These are phyloP conservation scores for Mellilla xanthometata DNA, from an alignment of 2,888 invertebrate species.

Conservation along the genomic window DNA sequence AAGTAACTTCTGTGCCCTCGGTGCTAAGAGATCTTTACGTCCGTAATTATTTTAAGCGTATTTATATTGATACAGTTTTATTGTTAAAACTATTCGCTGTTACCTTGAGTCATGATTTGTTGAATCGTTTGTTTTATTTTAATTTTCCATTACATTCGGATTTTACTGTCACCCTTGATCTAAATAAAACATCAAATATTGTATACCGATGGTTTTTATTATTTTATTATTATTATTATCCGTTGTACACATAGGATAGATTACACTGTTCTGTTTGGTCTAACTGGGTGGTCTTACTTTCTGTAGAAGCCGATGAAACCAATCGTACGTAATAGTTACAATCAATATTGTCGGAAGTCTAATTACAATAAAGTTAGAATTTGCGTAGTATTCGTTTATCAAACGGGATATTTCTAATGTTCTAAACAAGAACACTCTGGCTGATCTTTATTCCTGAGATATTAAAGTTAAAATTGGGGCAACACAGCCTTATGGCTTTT, in stretches of 20 bases:
- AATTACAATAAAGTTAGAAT: too few relatives aligned
- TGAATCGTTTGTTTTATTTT: slow-evolving; percentile 79
- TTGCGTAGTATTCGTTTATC: too few relatives aligned
- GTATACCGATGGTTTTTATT: slow-evolving; percentile 69
- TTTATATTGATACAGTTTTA: slow-evolving; percentile 76
- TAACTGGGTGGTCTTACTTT: too few relatives aligned
- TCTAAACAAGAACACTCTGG: too few relatives aligned
- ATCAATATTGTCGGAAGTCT: too few relatives aligned
- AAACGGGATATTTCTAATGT: too few relatives aligned
- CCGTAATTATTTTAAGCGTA: slow-evolving; percentile 64
- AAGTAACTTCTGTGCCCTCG: slow-evolving; percentile 5
- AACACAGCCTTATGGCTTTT: too few relatives aligned
- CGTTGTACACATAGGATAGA: slow-evolving; percentile 5
- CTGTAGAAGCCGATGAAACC: too few relatives aligned
- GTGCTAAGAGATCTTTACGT: slow-evolving; percentile 25
- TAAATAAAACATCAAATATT: slow-evolving; percentile 80
- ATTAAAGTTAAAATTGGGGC: too few relatives aligned
- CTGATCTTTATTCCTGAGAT: too few relatives aligned
- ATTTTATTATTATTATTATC: slow-evolving; percentile 41
- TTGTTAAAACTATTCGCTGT: slow-evolving; percentile 78
- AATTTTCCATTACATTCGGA: slow-evolving; percentile 77
- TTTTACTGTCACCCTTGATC: slow-evolving; percentile 78
- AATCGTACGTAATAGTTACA: too few relatives aligned
- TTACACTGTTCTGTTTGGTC: too few relatives aligned
- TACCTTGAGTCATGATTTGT: slow-evolving; percentile 82